Evolutionary conservation across 2,113 vertebrate species (phyloP).

Genomic region (Sminthopsis crassicaudata): DNA sequence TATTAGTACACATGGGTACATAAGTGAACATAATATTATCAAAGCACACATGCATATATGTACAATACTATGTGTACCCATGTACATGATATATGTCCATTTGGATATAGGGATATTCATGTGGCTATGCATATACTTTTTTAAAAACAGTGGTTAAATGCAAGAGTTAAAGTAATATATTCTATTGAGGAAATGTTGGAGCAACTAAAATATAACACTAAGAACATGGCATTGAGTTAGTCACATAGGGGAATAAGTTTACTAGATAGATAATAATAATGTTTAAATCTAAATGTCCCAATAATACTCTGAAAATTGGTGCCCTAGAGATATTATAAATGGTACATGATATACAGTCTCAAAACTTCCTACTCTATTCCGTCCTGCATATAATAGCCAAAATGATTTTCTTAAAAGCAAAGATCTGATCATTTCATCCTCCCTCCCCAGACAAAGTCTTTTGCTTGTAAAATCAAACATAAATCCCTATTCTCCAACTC

Average conservation of each 20-base stretch:
- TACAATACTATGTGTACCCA: background rate
- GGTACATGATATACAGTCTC: background rate
- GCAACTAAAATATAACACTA: background rate
- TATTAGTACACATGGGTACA: background rate
- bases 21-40: background rate
- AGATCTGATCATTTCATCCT: background rate
- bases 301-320: background rate
- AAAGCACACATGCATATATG: background rate
- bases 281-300: background rate
- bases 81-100: background rate
- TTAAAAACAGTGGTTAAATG: background rate
- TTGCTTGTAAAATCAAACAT: background rate
- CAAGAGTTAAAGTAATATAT: background rate
- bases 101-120: background rate
- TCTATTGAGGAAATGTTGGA: background rate
- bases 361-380: background rate
- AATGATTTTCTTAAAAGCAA: background rate
- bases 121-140: background rate
- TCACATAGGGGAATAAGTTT: background rate
- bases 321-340: no score
- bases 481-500: background rate
- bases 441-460: background rate
- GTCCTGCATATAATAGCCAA: background rate
- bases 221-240: background rate
- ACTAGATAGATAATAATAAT: background rate